Evolutionary conservation across 2,888 invertebrate species (phyloP).

Genomic region (Drosophila dives): DNA sequence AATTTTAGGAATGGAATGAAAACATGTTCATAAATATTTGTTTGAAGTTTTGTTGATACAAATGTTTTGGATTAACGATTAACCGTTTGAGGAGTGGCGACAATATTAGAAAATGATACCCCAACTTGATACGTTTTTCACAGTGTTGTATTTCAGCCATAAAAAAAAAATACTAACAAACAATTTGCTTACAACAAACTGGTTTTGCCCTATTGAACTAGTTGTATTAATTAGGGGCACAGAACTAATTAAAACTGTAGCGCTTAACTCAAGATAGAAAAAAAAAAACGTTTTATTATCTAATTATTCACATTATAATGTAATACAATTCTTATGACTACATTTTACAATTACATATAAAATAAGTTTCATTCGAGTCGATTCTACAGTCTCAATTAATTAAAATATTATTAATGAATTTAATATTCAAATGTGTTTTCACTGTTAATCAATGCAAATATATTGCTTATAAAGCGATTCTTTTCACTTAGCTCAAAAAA

Average conservation of each 20-base stretch:
- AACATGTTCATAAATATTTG: constrained; percentile 75
- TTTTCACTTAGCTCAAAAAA: background rate
- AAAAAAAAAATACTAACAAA: constrained; percentile 8
- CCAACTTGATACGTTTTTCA: constrained; percentile 47
- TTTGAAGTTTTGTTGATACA: constrained; percentile 69
- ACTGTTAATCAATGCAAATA: background rate
- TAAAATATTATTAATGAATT: background rate
- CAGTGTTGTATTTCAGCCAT: constrained; percentile 18
- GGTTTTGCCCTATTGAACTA: constrained; percentile 9
- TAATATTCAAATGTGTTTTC: background rate
- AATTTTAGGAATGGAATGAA: constrained; percentile 35
- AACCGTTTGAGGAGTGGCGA: constrained; percentile 16
- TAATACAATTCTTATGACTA: background rate
- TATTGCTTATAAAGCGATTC: background rate
- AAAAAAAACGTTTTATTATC: background rate
- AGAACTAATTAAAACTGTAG: background rate
- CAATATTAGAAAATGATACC: constrained; percentile 21
- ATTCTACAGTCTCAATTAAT: background rate
- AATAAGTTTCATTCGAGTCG: background rate
- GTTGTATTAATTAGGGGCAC: background rate
- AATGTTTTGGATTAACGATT: constrained; percentile 62
- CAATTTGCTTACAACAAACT: constrained; percentile 13
- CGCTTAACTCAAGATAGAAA: background rate
- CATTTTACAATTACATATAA: background rate
- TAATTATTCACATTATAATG: background rate